These are phyloP conservation scores for Penaeus vannamei DNA, from an alignment of 1,140 invertebrate species.

Conservation along the genomic window DNA sequence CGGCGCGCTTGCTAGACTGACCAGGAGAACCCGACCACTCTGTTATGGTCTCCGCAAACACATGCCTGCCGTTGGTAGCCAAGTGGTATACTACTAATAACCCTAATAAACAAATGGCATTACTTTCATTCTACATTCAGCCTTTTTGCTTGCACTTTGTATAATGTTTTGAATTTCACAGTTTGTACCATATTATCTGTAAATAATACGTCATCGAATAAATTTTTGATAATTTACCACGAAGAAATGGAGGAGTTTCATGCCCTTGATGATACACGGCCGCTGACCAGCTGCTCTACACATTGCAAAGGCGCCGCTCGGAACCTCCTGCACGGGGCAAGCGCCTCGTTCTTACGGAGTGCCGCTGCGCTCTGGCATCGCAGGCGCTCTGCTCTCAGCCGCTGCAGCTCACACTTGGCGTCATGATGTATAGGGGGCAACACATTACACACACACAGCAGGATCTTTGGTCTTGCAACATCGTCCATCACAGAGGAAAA, in stretches of 20 bases:
- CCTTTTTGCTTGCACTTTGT: slow-evolving; percentile 67
- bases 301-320: too few species aligned
- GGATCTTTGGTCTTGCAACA: too few species aligned
- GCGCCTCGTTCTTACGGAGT: too few species aligned
- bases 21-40: not conserved
- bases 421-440: too few species aligned
- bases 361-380: too few species aligned
- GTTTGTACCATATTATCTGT: slow-evolving; percentile 73
- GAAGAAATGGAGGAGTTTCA: slow-evolving; percentile 60
- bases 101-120: slow-evolving; percentile 52
- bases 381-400: too few species aligned
- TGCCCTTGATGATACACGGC: not conserved
- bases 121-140: slow-evolving; percentile 65
- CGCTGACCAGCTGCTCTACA: not conserved
- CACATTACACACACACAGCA: too few species aligned
- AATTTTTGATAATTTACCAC: slow-evolving; percentile 73
- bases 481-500: too few species aligned
- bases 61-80: slow-evolving; percentile 38
- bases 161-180: slow-evolving; percentile 70
- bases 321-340: not conserved
- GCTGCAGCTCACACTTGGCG: too few species aligned
- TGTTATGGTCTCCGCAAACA: slow-evolving; percentile 45
- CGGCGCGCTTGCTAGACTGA: too few species aligned
- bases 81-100: slow-evolving; percentile 42
- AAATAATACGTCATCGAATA: slow-evolving; percentile 73